phyloP scores from a whole-genome alignment of 2,113 vertebrate genomes.

The Oryzias celebensis region DNA sequence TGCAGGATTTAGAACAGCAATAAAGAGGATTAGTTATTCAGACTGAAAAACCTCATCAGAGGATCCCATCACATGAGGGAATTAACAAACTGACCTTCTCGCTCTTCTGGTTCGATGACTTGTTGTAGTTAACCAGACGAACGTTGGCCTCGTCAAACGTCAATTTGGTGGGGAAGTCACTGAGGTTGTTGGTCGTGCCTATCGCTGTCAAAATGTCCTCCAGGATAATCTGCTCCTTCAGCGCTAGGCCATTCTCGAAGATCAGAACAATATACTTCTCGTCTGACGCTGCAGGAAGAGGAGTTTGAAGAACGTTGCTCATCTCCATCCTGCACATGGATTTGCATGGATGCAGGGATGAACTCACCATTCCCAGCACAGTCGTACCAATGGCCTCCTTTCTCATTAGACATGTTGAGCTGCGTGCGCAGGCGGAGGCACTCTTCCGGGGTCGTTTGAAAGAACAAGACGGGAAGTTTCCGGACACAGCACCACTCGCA shows the following conservation, averaged over 20 bases:
- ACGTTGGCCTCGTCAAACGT: conserved; percentile 91
- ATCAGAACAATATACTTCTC: conserved; percentile 96
- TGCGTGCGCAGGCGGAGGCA: conserved; percentile 84
- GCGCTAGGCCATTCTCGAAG: conserved; percentile 87
- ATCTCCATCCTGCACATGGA: too few species aligned
- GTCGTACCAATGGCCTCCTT: conserved; percentile 85
- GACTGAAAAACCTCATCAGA: too few species aligned
- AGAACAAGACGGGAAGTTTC: conserved; percentile 92
- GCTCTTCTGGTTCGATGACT: conserved; percentile 82
- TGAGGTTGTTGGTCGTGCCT: conserved; percentile 83
- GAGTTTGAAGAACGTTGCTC: neutral
- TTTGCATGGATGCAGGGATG: neutral
- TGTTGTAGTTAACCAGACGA: conserved; percentile 93
- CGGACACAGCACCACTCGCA: conserved; percentile 94
- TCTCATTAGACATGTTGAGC: conserved; percentile 83
- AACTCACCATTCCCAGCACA: conserved; percentile 83
- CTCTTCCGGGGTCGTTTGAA: conserved; percentile 83
- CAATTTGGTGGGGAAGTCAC: conserved; percentile 87
- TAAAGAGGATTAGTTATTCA: neutral
- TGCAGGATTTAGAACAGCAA: conserved; percentile 4
- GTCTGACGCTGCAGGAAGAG: conserved; percentile 77
- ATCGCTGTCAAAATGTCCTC: conserved; percentile 90
- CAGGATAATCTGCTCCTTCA: conserved; percentile 86
- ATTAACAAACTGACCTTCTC: conserved; percentile 64
- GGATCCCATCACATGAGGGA: too few species aligned